Base-by-base conservation (phyloP, 2,113 vertebrate species). In the Antigone vipio region DNA sequence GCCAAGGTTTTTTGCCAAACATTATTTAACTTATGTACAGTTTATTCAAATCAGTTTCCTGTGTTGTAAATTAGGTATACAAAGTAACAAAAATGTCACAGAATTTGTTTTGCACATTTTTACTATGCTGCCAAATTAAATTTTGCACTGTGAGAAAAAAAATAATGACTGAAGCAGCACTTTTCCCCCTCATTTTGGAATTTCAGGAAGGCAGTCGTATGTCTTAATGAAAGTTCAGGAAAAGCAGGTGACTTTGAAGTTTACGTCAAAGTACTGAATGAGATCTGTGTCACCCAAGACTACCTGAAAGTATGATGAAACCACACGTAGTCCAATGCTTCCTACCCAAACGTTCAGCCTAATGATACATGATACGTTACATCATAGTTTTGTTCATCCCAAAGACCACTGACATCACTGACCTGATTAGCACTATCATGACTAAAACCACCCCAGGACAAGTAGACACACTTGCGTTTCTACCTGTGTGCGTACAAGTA, bases 41-140 rank as follows among this genome's bases (percentile, higher is more conserved):
- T 71, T 94, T 76, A 92, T 89, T 96, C 44, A 88, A 52, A 89
- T 81, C 68, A 72, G 63, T 55, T 74, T 90, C 42, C 58, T 58
- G 20, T 69, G 18, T 10, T 90, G 60, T 71, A 78, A 93, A 76
- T 76, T 77, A 90, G 27, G 79, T 23, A 32, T 12, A 72, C 29
- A 78, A 84, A 81, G 67, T 47, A 74, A 88, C 38, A 72, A 49
- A 83, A 94, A 71, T 3, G 9, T 17, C 78, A 83, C 47, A 29
- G 19, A 84, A 45, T 52, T 78, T 55, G 15, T 74, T 94, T 81
- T 68, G 49, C 21, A n/a, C 35, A 4, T 30, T 85, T 91, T 62
- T 78, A 56, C 5, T 5, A 24, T 11, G 16, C 24, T 63, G 26
- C 64, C 40, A 35, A 78, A 26, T 35, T 15, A 50, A 67, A 72